Base-by-base conservation (phyloP, 2,888 invertebrate genomes). In the Eueremaeus valkanovi region DNA sequence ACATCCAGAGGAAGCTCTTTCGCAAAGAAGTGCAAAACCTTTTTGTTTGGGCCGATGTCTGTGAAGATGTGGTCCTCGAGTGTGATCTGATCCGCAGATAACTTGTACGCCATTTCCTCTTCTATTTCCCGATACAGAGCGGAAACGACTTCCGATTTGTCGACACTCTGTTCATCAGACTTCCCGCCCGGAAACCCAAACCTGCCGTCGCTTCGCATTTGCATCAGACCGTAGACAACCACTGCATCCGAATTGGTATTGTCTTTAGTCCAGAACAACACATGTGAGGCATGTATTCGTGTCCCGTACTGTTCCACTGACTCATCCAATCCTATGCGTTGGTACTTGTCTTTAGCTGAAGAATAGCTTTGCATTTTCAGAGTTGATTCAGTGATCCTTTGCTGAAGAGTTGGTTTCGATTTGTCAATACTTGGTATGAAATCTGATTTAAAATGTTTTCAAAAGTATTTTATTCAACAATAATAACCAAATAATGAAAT, bases 121-220 rank as follows among this genome's bases (percentile, higher is more conserved):
- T 21, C 13, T 16, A 72, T 11, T 49, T 72, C 72, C 18, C 72
- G 49, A 72, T 72, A 51, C 1, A 72, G 16, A 18, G 51, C 18
- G n/a, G 9, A 1, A 27, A 72, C 0, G 18, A 72, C 51, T 16
- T 72, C 45, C 3, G 27, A 2, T 3, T 49, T n/a, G 21, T 49
- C 55, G 8, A 51, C 45, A 3, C 18, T 24, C 29, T n/a, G 11
- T 49, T 72, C 24, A 18, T 72, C 72, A 1, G 33, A 51, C 16
- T 40, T 51, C 3, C 72, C 72, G 3, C 72, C 72, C 9, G 72
- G 72, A 45, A 72, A 72, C 0, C 72, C 72, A 49, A 72, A 45
- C 21, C 13, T 24, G 11, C 72, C 72, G 55, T 72, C 72, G 16
- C 51, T 45, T 72, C 72, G 49, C 49, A 72, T 45, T 49, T 72